A percentile compares a stretch with the other conserved stretches of the same genome.
Conservation (phyloP, 2,888 invertebrate species). For the Dryobotodes eremita region DNA sequence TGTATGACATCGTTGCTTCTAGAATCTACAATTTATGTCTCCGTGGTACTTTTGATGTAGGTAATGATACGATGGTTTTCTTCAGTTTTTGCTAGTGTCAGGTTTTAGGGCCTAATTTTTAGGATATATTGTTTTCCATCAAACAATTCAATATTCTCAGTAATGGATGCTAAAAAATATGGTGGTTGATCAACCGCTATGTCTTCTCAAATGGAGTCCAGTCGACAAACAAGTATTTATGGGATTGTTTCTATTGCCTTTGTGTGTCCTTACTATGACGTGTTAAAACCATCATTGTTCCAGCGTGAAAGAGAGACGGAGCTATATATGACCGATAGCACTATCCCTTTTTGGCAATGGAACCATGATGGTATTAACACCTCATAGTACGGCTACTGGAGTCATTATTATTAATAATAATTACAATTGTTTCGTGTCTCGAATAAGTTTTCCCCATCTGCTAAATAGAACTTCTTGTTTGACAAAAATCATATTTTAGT, state of each 20-base stretch:
- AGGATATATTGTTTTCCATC: too few species aligned
- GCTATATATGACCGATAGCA: too few species aligned
- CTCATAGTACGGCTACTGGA: too few species aligned
- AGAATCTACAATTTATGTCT: constrained; percentile 17
- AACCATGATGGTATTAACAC: too few species aligned
- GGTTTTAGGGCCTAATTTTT: background rate
- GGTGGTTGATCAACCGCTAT: background rate
- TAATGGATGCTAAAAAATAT: too few species aligned
- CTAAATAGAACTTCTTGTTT: constrained; percentile 1
- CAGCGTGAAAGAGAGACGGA: too few species aligned
- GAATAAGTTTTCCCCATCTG: background rate
- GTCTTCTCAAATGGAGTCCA: background rate
- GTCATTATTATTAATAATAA: constrained; percentile 5
- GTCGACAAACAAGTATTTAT: background rate
- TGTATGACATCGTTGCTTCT: constrained; percentile 18
- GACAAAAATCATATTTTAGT: background rate
- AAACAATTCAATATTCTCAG: too few species aligned
- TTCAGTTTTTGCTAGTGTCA: background rate
- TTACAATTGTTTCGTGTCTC: too few species aligned
- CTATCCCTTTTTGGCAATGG: too few species aligned
- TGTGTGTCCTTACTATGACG: too few species aligned
- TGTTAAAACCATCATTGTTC: too few species aligned
- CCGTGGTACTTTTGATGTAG: constrained; percentile 13
- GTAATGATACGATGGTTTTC: background rate
- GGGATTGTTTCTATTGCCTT: background rate